phyloP scores from a whole-genome alignment of 2,113 vertebrate genomes.

The Eurypyga helias region DNA sequence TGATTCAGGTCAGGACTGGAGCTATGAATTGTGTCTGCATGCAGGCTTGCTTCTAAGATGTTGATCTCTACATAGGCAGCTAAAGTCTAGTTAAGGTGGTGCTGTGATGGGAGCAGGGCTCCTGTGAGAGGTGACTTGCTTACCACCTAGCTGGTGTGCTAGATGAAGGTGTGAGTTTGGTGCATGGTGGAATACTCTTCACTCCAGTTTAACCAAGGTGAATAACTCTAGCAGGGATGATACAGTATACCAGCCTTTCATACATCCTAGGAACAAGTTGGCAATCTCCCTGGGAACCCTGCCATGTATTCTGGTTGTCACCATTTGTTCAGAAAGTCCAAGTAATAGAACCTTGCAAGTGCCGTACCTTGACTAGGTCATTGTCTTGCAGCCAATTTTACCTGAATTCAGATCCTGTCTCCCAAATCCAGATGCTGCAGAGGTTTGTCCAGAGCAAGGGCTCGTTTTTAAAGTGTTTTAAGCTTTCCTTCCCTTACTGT shows the following conservation, averaged over 20 bases:
- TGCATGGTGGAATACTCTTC: neutral
- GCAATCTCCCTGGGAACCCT: neutral
- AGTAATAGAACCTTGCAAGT: neutral
- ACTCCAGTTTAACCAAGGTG: neutral
- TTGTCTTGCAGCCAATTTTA: neutral
- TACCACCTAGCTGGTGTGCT: neutral
- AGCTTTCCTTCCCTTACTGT: neutral
- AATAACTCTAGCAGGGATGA: neutral
- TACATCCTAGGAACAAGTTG: neutral
- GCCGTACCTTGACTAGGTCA: fast-evolving
- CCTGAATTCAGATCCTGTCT: neutral
- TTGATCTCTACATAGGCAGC: neutral
- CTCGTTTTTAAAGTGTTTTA: neutral
- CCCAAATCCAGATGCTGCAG: neutral
- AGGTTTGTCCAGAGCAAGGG: neutral
- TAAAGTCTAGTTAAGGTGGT: neutral
- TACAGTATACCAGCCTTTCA: neutral
- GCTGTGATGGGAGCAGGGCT: neutral
- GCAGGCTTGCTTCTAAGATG: neutral
- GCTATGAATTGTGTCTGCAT: neutral
- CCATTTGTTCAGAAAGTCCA: neutral
- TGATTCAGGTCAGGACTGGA: neutral
- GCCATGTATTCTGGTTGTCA: neutral
- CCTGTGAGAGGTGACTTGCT: neutral
- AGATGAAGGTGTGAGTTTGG: neutral